These are phyloP conservation scores for Subacronicta megacephala DNA, from an alignment of 2,888 invertebrate species.

Conservation along the genomic window DNA sequence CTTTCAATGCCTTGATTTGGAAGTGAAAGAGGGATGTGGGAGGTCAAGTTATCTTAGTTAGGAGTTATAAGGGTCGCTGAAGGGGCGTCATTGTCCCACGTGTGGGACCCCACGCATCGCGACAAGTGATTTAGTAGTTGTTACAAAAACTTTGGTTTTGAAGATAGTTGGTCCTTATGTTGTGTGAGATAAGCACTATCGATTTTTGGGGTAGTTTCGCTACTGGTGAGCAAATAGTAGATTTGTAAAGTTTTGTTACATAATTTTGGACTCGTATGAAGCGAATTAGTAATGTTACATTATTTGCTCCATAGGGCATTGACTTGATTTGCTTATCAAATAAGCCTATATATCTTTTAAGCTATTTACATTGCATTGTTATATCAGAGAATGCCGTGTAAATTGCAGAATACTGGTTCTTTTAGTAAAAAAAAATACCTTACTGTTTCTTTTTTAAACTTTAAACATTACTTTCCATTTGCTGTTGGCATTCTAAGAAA, in stretches of 20 bases:
- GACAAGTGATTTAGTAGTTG: conserved; percentile 84
- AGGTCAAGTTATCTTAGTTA: conserved; percentile 57
- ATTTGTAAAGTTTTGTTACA: background rate
- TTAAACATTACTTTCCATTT: no score
- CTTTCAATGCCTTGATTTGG: conserved; percentile 37
- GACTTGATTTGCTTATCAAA: no score
- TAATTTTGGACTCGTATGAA: background rate
- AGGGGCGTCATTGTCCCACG: conserved; percentile 79
- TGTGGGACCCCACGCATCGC: conserved; percentile 85
- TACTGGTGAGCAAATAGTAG: conserved; percentile 25
- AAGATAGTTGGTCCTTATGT: conserved; percentile 40
- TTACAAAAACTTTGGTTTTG: conserved; percentile 68
- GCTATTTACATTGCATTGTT: no score
- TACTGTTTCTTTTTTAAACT: no score
- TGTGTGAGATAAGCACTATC: conserved; percentile 52
- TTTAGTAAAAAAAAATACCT: no score
- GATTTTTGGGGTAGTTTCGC: conserved; percentile 37
- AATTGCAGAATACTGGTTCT: no score
- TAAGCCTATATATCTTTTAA: no score
- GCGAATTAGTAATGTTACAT: no score
- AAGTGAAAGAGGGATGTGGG: conserved; percentile 40
- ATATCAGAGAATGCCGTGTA: no score
- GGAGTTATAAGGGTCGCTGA: conserved; percentile 65
- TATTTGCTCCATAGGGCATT: no score
- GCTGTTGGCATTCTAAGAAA: no score